Evolutionary conservation across 1,140 invertebrate genomes (phyloP), one percentile per base, ranked within the genome.

Genomic region (Drosophila leontia): DNA sequence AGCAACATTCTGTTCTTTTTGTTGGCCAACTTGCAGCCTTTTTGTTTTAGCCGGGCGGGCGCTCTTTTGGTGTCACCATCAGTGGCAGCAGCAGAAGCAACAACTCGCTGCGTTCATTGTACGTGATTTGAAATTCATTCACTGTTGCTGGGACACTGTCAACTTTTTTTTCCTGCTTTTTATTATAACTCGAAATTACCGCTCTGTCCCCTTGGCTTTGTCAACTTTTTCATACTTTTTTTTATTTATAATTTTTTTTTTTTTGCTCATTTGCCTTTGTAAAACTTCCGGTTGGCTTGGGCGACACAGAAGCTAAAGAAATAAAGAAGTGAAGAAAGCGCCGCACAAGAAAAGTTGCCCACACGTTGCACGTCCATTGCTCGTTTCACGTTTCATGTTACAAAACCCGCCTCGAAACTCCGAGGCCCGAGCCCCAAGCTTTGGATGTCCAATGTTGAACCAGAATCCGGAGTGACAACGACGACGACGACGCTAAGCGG

Each of bases 51-150:
- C 85, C 48, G 62, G 39, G 76, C 60, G 87, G 83, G 81, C 37
- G 62, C 47, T 51, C 68, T 82, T 37, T 79, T 82, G 76, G 83
- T 87, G 83, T 69, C 80, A 78, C 63, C 78, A 84, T 45, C 42
- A 67, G 26, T 64, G 55, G n/a, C 58, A 65, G 29, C 68, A 64
- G 12, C 61, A 68, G 41, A 48, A 65, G 47, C 58, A 58, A 80
- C 76, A 84, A 68, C 44, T 65, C 42, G 76, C 42, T 80, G 68
- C 64, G 47, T 75, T 59, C 71, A 77, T 80, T 83, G 84, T 88
- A 88, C 85, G 84, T 88, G 85, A 85, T 88, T 90, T 85, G 85
- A 88, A 88, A 90, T 84, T 88, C 88, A 88, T 88, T 76, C 84
- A 75, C 68, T 68, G 67, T 88, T 77, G 67, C 79, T 77, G 80